Evolutionary conservation across 2,113 vertebrate species (phyloP), one percentile per base, ranked within the genome.

Genomic region (Psammodynastes pulverulentus): DNA sequence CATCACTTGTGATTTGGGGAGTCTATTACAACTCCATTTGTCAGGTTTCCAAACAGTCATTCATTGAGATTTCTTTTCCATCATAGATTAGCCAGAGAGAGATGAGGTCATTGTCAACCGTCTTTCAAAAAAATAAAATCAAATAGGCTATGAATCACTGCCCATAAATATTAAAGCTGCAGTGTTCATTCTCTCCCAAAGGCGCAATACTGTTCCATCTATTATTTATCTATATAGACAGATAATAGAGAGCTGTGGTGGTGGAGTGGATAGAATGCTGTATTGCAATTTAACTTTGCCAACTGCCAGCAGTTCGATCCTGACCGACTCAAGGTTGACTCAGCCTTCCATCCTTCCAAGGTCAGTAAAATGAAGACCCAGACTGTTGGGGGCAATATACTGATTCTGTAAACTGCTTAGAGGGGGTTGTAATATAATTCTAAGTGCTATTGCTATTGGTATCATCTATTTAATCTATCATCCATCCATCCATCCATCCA

Each of bases 21-120:
- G 54, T 91, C 15, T 93, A 23, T 86, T 94, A 56, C 72, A 53
- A 17, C 45, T 92, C 86, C 19, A 12, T n/a, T n/a, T n/a, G n/a
- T n/a, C n/a, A n/a, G n/a, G n/a, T n/a, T n/a, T n/a, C n/a, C n/a
- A n/a, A n/a, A n/a, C n/a, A n/a, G n/a, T 87, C 15, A 89, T 13
- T 15, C 9, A 49, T 46, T 89, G 52, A 88, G 26, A 13, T 49
- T 23, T 88, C 91, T 26, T 84, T 7, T 85, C 79, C 72, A 58
- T 45, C 54, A 45, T 23, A 6, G 39, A 46, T 26, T 89, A 90
- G n/a, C 5, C 0, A 67, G 39, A 46, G 24, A 79, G 17, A 72
- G 46, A 39, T 46, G 48, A 19, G n/a, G 9, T 4, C 13, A 6
- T 86, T 7, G 10, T 86, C 84, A 85, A 46, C 10, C 2, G 1